Evolutionary conservation across 1,140 invertebrate species (phyloP), one percentile per base, ranked within the genome.

Genomic region (Drosophila asahinai): DNA sequence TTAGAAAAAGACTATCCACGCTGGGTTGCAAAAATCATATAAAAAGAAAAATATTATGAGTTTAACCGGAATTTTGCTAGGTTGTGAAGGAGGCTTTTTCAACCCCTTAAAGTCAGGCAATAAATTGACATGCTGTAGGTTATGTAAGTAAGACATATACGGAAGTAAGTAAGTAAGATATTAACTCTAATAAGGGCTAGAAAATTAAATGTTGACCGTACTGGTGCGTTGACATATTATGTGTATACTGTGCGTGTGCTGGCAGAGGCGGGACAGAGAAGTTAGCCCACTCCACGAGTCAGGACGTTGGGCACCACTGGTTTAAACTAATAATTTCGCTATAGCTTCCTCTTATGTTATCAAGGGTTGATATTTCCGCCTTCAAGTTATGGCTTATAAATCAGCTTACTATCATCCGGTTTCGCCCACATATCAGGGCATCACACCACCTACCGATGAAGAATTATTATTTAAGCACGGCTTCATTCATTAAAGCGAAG

Each of bases 401-500:
- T 19, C 60, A 62, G 33, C 30, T 52, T 27, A 27, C n/a, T 19
- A 45, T 68, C 64, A 40, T 17, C 51, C 17, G 33, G 15, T 54
- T 43, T 14, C 40, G 22, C n/a, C 14, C 22, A 38, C 36, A 48
- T 67, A 67, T 38, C 22, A 19, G 36, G 40, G 60, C 60, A 66
- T 66, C 47, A 19, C 67, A 11, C 38, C 64, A 22, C 8, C 59
- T n/a, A 12, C 33, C 33, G 33, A 22, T 45, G 30, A 45, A 43
- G 19, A 57, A 73, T 51, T 74, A 73, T 57, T 52, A 58, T 61
- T 73, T 72, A 49, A 81, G 62, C 73, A 81, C 55, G 65, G 17
- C 19, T 22, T 65, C 82, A 83, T 86, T 86, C 83, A 86, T 87
- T 57, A 77, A 86, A 82, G 63, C 17, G 33, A 25, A 17, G 2